Evolutionary conservation across 2,888 invertebrate genomes (phyloP).

Genomic region (Mylabris sibirica): DNA sequence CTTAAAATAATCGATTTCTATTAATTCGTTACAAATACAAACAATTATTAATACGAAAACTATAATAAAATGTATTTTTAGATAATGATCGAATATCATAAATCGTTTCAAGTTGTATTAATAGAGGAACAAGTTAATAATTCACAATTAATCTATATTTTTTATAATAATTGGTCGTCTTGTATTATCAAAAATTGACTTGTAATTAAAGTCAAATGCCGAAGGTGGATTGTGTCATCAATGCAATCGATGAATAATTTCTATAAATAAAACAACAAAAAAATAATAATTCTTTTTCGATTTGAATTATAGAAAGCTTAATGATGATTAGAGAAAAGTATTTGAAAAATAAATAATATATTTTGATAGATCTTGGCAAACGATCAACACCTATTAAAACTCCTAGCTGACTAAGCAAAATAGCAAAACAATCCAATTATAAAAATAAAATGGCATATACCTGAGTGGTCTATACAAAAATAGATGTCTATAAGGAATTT

Average conservation of each 20-base stretch:
- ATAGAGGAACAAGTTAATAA: neutral
- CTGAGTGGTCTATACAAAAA: constrained; percentile 16
- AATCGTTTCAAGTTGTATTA: neutral
- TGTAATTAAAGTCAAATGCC: neutral
- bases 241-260: neutral
- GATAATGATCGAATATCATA: constrained; percentile 6
- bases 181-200: neutral
- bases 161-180: neutral
- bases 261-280: neutral
- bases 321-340: too few relatives aligned
- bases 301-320: too few relatives aligned
- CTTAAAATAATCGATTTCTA: too few relatives aligned
- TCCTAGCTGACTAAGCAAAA: constrained; percentile 29
- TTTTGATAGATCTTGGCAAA: constrained; percentile 20
- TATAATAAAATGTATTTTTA: neutral
- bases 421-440: constrained; percentile 28
- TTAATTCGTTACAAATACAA: too few relatives aligned
- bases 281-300: too few relatives aligned
- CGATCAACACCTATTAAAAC: neutral
- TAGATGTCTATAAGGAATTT: neutral
- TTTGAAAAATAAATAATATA: neutral
- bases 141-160: constrained; percentile 4
- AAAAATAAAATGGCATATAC: constrained; percentile 31
- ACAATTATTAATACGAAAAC: constrained; percentile 2
- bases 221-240: neutral